These are phyloP conservation scores for Boloria euphrosyne DNA, from an alignment of 2,888 invertebrate species.

Conservation along the genomic window DNA sequence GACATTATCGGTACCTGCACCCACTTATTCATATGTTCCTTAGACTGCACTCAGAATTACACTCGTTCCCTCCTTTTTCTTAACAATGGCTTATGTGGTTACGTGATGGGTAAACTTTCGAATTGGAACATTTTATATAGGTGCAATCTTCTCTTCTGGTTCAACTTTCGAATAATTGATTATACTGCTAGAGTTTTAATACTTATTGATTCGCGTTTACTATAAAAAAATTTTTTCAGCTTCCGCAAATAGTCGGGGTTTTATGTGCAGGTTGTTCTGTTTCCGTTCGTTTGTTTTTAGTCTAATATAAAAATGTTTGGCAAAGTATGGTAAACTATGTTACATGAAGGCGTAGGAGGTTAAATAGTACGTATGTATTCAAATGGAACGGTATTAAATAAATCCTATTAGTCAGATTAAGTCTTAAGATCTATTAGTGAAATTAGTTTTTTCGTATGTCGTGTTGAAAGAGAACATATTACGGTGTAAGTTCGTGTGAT, in stretches of 20 bases:
- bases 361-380: constrained; percentile 5
- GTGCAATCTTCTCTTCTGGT: not conserved
- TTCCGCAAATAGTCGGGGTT: constrained; percentile 13
- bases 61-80: constrained; percentile 31
- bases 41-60: constrained; percentile 61
- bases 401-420: constrained; percentile 34
- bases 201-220: not conserved
- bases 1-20: constrained; percentile 57
- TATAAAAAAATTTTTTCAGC: not conserved
- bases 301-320: too few species aligned
- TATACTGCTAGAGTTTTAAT: not conserved
- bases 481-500: not conserved
- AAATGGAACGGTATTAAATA: constrained; percentile 9
- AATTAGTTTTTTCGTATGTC: constrained; percentile 29
- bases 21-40: constrained; percentile 61
- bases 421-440: constrained; percentile 10
- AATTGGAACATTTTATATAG: constrained; percentile 1
- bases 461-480: constrained; percentile 1
- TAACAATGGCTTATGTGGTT: constrained; percentile 17
- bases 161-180: not conserved
- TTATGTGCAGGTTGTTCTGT: constrained; percentile 1
- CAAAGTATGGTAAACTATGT: not conserved
- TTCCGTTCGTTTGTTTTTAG: not conserved
- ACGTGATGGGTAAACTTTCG: constrained; percentile 11
- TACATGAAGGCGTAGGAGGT: constrained; percentile 3